These are phyloP conservation scores for Sericinus montela DNA, from an alignment of 2,888 invertebrate species.

Conservation along the genomic window DNA sequence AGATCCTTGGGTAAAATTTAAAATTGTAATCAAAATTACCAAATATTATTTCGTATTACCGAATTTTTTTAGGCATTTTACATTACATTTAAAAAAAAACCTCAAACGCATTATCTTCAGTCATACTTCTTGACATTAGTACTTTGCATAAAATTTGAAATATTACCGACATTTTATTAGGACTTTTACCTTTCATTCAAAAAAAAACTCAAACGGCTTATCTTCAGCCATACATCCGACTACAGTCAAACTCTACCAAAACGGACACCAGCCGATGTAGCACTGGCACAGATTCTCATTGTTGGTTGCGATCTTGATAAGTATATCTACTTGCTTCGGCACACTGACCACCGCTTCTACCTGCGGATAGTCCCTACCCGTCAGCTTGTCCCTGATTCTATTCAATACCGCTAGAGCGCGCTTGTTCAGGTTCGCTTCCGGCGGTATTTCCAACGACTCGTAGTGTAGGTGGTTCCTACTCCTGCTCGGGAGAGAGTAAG, in stretches of 20 bases:
- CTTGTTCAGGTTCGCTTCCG: constrained; percentile 91
- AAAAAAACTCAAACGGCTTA: no score
- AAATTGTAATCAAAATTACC: no score
- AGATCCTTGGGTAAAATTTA: no score
- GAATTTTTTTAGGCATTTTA: no score
- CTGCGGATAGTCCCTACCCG: constrained; percentile 93
- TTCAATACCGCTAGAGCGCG: constrained; percentile 95
- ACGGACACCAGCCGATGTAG: constrained; percentile 98
- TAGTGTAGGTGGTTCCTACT: constrained; percentile 58
- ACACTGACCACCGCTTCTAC: constrained; percentile 87
- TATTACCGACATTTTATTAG: no score
- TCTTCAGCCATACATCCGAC: no score
- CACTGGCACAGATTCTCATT: constrained; percentile 99
- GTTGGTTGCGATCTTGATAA: constrained; percentile 97
- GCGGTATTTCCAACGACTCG: constrained; percentile 71
- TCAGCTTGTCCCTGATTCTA: constrained; percentile 95
- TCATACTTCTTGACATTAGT: no score
- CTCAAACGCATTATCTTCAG: no score
- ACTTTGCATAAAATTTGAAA: no score
- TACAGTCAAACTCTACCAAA: constrained; percentile 75
- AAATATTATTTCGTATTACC: no score
- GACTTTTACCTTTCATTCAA: no score
- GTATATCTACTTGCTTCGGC: constrained; percentile 93
- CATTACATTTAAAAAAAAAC: no score
- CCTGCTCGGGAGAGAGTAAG: constrained; percentile 58